Conservation (phyloP, 1,140 invertebrate genomes). For the Tetramorium alpestre region DNA sequence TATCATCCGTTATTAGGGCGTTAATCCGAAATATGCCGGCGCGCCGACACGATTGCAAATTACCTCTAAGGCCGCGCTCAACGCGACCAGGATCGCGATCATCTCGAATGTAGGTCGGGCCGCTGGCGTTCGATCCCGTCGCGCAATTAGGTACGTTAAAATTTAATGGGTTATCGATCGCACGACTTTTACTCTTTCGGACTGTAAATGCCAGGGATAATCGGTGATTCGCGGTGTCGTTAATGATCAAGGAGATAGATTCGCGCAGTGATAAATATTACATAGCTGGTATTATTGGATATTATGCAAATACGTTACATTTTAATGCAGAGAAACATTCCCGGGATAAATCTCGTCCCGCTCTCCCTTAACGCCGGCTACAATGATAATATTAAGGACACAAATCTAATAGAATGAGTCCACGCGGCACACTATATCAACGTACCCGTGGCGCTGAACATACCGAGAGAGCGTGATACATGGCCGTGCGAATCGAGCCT, state of each 20-base stretch:
- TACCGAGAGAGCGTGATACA: constrained; percentile 53
- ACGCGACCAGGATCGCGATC: constrained; percentile 14
- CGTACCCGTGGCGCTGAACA: constrained; percentile 23
- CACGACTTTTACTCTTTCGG: not conserved
- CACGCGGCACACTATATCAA: constrained; percentile 53
- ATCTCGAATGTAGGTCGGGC: constrained; percentile 24
- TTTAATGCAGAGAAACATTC: constrained; percentile 10
- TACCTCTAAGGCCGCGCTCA: constrained; percentile 68
- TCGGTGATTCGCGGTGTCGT: not conserved
- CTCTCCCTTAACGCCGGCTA: not conserved
- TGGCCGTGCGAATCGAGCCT: constrained; percentile 53
- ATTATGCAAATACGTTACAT: constrained; percentile 35
- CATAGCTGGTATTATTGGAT: not conserved
- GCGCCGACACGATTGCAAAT: constrained; percentile 76
- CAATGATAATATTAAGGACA: constrained; percentile 46
- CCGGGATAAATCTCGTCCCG: constrained; percentile 19
- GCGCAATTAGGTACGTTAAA: constrained; percentile 17
- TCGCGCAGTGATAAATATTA: not conserved
- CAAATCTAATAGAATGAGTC: constrained; percentile 57
- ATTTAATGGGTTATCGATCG: constrained; percentile 37
- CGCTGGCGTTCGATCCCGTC: not conserved
- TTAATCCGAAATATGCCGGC: constrained; percentile 80
- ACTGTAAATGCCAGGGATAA: not conserved
- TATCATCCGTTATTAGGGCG: constrained; percentile 81
- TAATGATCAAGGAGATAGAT: not conserved